phyloP scores from a whole-genome alignment of 2,113 vertebrate genomes.

The Philantomba maxwellii region DNA sequence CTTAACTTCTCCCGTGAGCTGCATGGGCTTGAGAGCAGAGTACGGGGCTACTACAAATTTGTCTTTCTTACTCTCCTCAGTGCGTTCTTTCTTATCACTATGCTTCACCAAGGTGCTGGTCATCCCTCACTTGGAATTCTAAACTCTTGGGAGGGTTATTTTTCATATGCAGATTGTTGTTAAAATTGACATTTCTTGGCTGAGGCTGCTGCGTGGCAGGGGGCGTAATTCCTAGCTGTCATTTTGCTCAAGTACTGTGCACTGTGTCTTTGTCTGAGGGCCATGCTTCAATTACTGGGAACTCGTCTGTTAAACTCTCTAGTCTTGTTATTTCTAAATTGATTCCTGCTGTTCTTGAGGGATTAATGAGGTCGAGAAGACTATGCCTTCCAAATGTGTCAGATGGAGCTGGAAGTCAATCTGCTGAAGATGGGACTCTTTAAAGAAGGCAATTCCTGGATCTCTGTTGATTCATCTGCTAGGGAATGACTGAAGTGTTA shows the following conservation, averaged over 20 bases:
- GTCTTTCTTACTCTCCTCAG: neutral
- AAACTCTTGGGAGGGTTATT: neutral
- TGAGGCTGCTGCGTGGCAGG: neutral
- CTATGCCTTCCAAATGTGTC: neutral
- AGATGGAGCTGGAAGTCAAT: neutral
- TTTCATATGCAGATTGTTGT: neutral
- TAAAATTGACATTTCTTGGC: neutral
- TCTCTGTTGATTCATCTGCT: neutral
- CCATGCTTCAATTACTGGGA: neutral
- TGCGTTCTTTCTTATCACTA: neutral
- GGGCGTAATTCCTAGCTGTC: neutral
- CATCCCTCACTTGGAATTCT: neutral
- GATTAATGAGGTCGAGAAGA: neutral
- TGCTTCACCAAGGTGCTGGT: neutral
- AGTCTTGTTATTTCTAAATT: neutral
- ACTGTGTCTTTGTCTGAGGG: neutral
- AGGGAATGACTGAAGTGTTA: neutral
- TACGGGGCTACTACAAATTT: neutral
- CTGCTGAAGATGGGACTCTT: neutral
- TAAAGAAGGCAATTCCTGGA: neutral
- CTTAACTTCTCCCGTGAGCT: neutral
- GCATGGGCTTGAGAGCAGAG: neutral
- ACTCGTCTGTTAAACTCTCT: neutral
- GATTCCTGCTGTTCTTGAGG: neutral
- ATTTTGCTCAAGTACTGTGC: neutral